Conservation (phyloP, 2,113 vertebrate species). For the Genyomyrus donnyi region DNA sequence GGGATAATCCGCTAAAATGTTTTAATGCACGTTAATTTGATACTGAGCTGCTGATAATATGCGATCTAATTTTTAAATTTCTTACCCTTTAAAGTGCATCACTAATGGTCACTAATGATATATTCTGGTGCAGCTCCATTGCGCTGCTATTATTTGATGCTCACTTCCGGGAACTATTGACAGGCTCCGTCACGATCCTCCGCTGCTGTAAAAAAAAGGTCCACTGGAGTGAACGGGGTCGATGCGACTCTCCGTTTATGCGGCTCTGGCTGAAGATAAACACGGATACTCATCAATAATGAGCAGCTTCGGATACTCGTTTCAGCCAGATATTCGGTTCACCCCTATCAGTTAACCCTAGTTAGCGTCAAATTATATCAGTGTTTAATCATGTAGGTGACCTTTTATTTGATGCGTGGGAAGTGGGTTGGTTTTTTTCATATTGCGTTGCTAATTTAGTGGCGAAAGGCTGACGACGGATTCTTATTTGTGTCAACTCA, state of each 20-base stretch:
- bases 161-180: neutral
- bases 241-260: neutral
- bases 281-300: neutral
- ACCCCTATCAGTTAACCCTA: neutral
- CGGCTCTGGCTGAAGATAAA: neutral
- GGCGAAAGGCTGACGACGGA: neutral
- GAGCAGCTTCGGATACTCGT: neutral
- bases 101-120: neutral
- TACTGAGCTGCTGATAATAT: neutral
- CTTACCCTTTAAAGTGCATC: neutral
- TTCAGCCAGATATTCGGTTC: neutral
- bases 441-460: conserved; percentile 5
- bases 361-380: conserved; percentile 33
- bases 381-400: conserved; percentile 36
- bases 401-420: conserved; percentile 26
- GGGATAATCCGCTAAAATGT: neutral
- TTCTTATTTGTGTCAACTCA: neutral
- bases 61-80: neutral
- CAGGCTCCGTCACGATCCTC: neutral
- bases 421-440: neutral
- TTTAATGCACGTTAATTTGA: neutral
- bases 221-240: neutral
- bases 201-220: neutral
- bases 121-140: neutral
- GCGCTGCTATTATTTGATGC: neutral